Evolutionary conservation across 2,113 vertebrate genomes (phyloP).

Genomic region (Procavia capensis): DNA sequence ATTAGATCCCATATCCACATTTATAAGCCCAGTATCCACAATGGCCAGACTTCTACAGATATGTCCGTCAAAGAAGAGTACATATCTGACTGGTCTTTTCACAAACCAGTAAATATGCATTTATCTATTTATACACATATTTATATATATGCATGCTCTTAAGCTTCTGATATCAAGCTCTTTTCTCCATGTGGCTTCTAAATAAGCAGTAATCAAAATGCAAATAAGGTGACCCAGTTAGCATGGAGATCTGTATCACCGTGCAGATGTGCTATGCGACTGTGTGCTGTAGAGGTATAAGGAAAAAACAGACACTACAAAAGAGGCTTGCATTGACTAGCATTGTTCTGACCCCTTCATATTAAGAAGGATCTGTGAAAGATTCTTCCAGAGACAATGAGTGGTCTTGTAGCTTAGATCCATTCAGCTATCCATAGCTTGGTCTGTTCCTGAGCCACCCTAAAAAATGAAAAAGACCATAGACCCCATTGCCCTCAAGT

Average conservation of each 20-base stretch:
- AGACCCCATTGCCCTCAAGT: no score
- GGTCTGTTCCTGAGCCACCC: background rate
- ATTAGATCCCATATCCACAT: conserved; percentile 81
- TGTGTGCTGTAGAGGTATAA: conserved; percentile 58
- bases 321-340: conserved; percentile 32
- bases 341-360: background rate
- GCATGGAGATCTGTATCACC: conserved; percentile 75
- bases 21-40: conserved; percentile 76
- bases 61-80: conserved; percentile 65
- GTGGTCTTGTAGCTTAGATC: background rate
- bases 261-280: conserved; percentile 55
- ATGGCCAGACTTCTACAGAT: conserved; percentile 47
- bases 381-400: background rate
- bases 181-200: conserved; percentile 78
- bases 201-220: conserved; percentile 87
- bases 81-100: conserved; percentile 75
- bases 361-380: background rate
- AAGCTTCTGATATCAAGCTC: conserved; percentile 72
- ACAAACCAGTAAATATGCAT: conserved; percentile 75
- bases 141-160: conserved; percentile 63
- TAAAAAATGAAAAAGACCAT: no score
- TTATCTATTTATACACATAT: conserved; percentile 74
- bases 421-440: background rate
- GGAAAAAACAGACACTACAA: conserved; percentile 5
- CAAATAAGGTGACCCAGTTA: conserved; percentile 84